These are phyloP conservation scores for Damaliscus lunatus DNA, from an alignment of 2,113 vertebrate genomes.

Conservation along the genomic window DNA sequence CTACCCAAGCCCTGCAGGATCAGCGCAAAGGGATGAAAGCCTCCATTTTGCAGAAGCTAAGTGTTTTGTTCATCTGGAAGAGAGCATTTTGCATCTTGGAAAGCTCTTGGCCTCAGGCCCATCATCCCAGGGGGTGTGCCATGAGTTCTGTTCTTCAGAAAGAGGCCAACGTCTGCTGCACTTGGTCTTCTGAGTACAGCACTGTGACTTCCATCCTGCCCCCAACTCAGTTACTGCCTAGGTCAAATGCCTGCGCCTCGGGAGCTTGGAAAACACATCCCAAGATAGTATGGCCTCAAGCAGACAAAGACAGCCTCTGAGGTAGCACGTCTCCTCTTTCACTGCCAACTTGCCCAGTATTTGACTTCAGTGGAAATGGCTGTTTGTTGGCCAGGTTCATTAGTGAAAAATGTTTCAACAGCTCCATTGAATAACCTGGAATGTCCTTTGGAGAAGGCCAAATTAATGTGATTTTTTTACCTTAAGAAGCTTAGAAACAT, in stretches of 20 bases:
- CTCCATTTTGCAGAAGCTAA: not conserved
- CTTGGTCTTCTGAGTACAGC: not conserved
- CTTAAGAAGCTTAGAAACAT: constrained; percentile 75
- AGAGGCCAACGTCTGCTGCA: not conserved
- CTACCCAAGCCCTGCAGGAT: not conserved
- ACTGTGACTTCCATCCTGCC: not conserved
- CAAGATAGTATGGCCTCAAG: not conserved
- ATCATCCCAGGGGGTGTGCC: not conserved
- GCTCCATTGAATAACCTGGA: constrained; percentile 61
- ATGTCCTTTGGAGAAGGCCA: constrained; percentile 55
- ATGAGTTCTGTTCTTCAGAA: not conserved
- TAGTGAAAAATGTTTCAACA: constrained; percentile 3
- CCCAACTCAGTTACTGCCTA: not conserved
- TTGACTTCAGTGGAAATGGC: constrained; percentile 18
- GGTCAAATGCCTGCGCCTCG: constrained; percentile 4
- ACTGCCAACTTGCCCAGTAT: not conserved
- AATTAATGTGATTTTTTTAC: constrained; percentile 74
- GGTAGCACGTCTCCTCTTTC: not conserved
- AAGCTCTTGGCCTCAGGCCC: not conserved
- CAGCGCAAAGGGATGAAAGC: not conserved
- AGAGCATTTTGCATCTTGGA: constrained; percentile 8
- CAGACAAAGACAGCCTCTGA: not conserved
- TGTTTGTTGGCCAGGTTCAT: constrained; percentile 47
- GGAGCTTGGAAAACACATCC: not conserved
- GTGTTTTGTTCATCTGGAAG: not conserved